Percentiles rank a stretch among this genome's conserved stretches.
These are phyloP conservation scores for Apogon talboti DNA, from an alignment of 2,797 vertebrate species.

Conservation along the genomic window DNA sequence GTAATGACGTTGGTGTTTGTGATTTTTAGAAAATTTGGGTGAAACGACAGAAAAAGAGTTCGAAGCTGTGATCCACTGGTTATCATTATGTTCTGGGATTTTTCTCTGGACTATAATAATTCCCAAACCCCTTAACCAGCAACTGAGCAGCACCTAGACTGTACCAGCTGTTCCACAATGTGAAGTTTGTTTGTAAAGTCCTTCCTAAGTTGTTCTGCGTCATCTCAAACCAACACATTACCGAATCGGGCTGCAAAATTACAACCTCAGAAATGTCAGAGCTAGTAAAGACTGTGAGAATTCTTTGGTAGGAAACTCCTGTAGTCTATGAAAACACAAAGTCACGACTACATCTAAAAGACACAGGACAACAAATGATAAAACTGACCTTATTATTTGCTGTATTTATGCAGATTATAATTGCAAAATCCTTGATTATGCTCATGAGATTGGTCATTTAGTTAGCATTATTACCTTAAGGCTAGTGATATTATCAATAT, in stretches of 20 bases:
- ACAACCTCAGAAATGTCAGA: neutral
- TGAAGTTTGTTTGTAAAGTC: conserved; percentile 1
- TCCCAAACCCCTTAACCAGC: conserved; percentile 40
- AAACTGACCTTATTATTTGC: no score
- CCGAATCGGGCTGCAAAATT: neutral
- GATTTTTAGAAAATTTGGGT: conserved; percentile 19
- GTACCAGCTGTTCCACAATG: conserved; percentile 2
- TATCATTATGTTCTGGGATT: conserved; percentile 22
- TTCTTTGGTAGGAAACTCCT: neutral
- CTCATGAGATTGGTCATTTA: neutral
- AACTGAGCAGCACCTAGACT: conserved; percentile 23
- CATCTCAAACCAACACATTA: conserved; percentile 1
- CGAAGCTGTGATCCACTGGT: conserved; percentile 31
- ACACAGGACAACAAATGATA: no score
- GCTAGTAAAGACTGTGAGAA: neutral
- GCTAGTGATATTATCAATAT: neutral
- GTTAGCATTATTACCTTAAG: no score
- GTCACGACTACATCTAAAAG: no score
- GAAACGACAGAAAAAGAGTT: conserved; percentile 34
- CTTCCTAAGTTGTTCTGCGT: neutral
- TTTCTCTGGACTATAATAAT: conserved; percentile 44
- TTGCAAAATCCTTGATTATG: neutral
- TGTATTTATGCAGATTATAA: neutral
- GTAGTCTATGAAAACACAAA: neutral
- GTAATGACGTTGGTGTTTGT: conserved; percentile 9